Percentiles rank a stretch among this genome's conserved stretches.
Conservation (phyloP, 2,113 vertebrate genomes). For the Zootoca vivipara region DNA sequence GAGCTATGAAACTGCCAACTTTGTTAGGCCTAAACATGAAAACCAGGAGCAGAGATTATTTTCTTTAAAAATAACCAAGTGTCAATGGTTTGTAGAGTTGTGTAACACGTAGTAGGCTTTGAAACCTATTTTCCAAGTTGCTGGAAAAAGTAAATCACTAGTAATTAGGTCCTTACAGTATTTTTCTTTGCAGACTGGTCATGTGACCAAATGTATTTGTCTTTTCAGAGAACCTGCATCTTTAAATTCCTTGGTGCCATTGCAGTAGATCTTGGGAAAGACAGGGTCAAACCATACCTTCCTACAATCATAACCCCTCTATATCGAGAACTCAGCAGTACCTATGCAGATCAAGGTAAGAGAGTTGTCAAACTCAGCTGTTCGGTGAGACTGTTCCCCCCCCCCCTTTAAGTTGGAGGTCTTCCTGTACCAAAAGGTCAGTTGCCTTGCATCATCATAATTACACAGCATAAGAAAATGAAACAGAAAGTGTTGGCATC, state of each 20-base stretch:
- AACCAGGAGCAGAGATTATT: neutral
- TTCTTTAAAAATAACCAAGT: neutral
- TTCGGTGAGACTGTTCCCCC: neutral
- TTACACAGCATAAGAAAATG: neutral
- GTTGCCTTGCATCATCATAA: fast-evolving
- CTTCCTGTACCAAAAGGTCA: neutral
- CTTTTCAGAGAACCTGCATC: constrained; percentile 89
- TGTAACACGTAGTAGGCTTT: neutral
- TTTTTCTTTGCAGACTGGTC: neutral
- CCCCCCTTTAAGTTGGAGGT: neutral
- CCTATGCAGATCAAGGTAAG: constrained; percentile 93
- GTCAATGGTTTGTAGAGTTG: neutral
- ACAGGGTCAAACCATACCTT: constrained; percentile 86
- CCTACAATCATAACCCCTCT: constrained; percentile 87
- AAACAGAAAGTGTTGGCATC: neutral
- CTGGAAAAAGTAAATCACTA: neutral
- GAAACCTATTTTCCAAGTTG: neutral
- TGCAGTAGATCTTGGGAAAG: constrained; percentile 88
- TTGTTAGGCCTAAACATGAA: neutral
- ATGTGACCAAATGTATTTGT: neutral
- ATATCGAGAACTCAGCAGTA: constrained; percentile 95
- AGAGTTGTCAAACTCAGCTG: fast-evolving
- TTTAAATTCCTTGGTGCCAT: constrained; percentile 97
- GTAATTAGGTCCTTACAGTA: neutral
- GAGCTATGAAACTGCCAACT: neutral